These are phyloP conservation scores for Malurus splendens DNA, from an alignment of 2,797 vertebrate genomes.

Conservation along the genomic window DNA sequence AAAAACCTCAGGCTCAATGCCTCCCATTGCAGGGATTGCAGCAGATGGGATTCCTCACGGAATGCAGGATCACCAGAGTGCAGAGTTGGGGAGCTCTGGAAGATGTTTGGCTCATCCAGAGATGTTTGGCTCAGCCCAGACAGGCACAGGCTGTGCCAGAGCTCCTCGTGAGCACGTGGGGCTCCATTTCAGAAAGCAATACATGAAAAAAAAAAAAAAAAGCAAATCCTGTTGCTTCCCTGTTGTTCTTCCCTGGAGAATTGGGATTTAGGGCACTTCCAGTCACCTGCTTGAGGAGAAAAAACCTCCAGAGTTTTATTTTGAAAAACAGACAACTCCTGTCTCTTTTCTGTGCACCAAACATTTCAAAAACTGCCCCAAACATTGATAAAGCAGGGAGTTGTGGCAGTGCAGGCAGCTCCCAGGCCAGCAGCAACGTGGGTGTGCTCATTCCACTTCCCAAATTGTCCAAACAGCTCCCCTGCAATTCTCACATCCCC, in stretches of 20 bases:
- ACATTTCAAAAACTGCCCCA: fast-evolving
- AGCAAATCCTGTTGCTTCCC: too few species aligned
- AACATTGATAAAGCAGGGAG: neutral
- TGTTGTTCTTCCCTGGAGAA: neutral
- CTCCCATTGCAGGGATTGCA: neutral
- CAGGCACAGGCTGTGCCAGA: neutral
- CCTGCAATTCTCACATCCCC: neutral
- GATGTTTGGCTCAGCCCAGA: neutral
- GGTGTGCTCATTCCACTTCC: neutral
- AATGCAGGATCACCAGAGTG: fast-evolving
- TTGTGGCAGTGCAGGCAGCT: neutral
- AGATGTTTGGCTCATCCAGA: neutral
- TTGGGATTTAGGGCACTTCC: neutral
- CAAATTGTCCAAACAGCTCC: neutral
- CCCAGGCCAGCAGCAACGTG: neutral
- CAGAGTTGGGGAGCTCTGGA: neutral
- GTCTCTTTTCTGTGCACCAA: neutral
- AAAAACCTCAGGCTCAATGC: neutral
- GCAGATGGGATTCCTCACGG: neutral
- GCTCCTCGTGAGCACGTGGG: neutral
- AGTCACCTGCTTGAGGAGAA: neutral
- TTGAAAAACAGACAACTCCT: neutral
- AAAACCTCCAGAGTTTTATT: fast-evolving
- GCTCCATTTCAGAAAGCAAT: neutral
- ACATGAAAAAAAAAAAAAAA: too few species aligned